Conservation (phyloP, 2,888 invertebrate species). For the Nymphalis c-album region DNA sequence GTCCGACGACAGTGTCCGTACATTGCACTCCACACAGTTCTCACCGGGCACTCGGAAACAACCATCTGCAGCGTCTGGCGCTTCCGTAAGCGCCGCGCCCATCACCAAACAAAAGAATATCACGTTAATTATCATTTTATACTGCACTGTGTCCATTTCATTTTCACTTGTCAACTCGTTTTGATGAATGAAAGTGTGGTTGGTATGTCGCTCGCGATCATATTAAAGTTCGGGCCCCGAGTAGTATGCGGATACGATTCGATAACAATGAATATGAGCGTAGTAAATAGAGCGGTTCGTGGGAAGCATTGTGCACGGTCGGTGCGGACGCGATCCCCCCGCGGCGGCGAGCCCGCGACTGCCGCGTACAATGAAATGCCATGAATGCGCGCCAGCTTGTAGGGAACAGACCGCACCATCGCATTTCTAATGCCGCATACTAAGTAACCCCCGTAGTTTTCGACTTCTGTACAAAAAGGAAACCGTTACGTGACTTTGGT, state of each 20-base stretch:
- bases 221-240: conserved; percentile 62
- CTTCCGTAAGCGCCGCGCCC: conserved; percentile 79
- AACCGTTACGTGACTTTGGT: conserved; percentile 74
- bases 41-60: conserved; percentile 72
- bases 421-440: conserved; percentile 73
- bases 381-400: conserved; percentile 64
- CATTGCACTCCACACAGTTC: conserved; percentile 82
- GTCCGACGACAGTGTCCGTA: conserved; percentile 86
- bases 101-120: conserved; percentile 80
- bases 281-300: conserved; percentile 58
- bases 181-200: conserved; percentile 62
- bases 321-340: conserved; percentile 65
- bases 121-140: conserved; percentile 79
- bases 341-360: conserved; percentile 74
- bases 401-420: conserved; percentile 54
- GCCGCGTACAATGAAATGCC: conserved; percentile 73
- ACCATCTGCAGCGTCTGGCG: conserved; percentile 72
- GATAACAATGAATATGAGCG: conserved; percentile 60
- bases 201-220: conserved; percentile 60
- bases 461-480: conserved; percentile 67
- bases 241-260: conserved; percentile 57
- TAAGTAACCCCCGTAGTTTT: conserved; percentile 73
- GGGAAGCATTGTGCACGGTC: conserved; percentile 43
- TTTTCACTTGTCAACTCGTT: conserved; percentile 72
- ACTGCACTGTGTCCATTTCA: conserved; percentile 77